Percentiles rank a stretch among this genome's conserved stretches.
Conservation (phyloP, 2,888 invertebrate species). For the Dysmachus trigonus region DNA sequence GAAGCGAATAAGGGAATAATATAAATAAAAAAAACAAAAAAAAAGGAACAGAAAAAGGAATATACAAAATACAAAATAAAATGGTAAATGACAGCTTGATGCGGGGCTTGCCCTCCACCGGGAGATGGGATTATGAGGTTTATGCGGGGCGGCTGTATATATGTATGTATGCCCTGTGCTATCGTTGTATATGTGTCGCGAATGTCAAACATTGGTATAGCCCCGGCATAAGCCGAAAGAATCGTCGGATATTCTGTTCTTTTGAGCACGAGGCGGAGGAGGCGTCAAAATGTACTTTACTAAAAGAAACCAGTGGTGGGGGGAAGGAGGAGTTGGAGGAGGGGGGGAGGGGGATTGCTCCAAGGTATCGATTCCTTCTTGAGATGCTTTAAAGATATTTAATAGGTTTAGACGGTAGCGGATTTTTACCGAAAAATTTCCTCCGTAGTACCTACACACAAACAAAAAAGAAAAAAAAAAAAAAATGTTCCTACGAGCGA, state of each 20-base stretch:
- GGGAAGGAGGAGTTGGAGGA: not conserved
- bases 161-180: not conserved
- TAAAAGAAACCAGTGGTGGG: too few species aligned
- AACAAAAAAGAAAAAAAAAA: too few species aligned
- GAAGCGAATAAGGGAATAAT: not conserved
- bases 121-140: constrained; percentile 28
- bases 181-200: not conserved
- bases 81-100: constrained; percentile 22
- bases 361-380: constrained; percentile 37
- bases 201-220: constrained; percentile 34
- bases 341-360: not conserved
- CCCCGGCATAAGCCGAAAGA: constrained; percentile 8
- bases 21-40: not conserved
- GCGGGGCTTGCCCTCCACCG: constrained; percentile 3
- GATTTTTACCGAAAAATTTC: constrained; percentile 23
- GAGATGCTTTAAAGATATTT: constrained; percentile 39
- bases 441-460: too few species aligned
- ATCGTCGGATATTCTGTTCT: constrained; percentile 9
- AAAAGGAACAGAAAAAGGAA: too few species aligned
- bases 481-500: constrained; percentile 33
- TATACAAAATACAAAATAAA: not conserved
- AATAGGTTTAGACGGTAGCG: constrained; percentile 41
- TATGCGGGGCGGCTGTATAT: not conserved
- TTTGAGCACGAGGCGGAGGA: constrained; percentile 29
- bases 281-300: constrained; percentile 36